Evolutionary conservation across 2,888 invertebrate genomes (phyloP), one percentile per base, ranked within the genome.

Genomic region (Exephanes ischioxanthus): DNA sequence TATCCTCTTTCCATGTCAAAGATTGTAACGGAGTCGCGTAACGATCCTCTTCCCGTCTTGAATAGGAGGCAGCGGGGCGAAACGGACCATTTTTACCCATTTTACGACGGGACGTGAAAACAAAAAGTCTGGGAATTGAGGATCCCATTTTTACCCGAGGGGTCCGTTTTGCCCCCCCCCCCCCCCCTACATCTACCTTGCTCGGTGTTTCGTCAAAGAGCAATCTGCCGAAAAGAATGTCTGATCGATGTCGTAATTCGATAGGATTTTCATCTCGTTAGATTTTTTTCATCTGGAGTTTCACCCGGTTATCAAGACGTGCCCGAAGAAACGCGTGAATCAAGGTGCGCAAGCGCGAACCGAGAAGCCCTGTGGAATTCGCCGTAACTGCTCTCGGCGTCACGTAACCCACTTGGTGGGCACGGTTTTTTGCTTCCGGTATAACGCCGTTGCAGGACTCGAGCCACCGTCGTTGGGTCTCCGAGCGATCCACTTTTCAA

Each of bases 351-450:
- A 79, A 48, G 61, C 22, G n/a, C 26, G 45, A 48, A 48, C 16
- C 14, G 16, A 3, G 41, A 51, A 11, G 33, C 14, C 33, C 14
- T 75, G 22, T 6, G 16, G n/a, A 58, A 77, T 77, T 30, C 45
- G 45, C 16, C 63, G 72, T 80, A 83, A 83, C 76, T 37, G 72
- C 26, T 68, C 72, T 67, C 48, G n/a, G 72, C 67, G 61, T 85
- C 83, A 80, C 83, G 85, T 85, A 85, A 85, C 71, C 70, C 45
- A 83, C 76, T 79, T 61, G 48, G 30, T 55, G 55, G 19, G 19
- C 68, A 80, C 72, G 80, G 71, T 85, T 53, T 76, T 83, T 53
- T 61, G 45, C 77, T 85, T 85, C 83, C 80, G 85, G 71, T 58
- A 53, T 22, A 68, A 22, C 67, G 67, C 58, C 14, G 66, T 14